Base-by-base conservation (phyloP, 2,888 invertebrate genomes). In the Chironomus tentans region DNA sequence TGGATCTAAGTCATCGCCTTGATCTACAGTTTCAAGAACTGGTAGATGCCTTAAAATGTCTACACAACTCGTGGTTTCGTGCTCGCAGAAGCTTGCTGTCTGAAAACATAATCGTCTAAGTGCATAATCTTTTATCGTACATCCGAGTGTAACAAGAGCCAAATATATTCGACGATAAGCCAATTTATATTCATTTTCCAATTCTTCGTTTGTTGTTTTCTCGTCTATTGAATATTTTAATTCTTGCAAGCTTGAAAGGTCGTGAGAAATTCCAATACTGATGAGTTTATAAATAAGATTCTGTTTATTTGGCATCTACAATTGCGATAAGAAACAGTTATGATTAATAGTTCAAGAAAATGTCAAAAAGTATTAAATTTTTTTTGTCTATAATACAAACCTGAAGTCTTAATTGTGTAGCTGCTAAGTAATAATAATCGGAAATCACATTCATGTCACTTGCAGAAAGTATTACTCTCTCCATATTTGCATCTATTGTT, bases 221-320 rank as follows among this genome's bases (percentile, higher is more conserved):
- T 21, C 18, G 47, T 71, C 48, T 24, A 24, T 65, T 24, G 28
- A 7, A 22, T 74, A 74, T 47, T 74, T 74, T 15, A 74, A n/a
- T 74, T 68, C 6, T 74, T 74, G 68, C 2, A 74, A 22, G 18
- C 18, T 47, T 7, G 74, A 74, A 28, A 74, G 38, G 48, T 74
- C 74, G n/a, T 74, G 74, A 5, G 74, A 74, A 6, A 74, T 13
- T 68, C 74, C 74, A 74, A 74, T 68, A 74, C 74, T 74, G 47
- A 68, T 21, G 10, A 74, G 68, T 22, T 74, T 68, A 38, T 68
- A 15, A 6, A 74, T 24, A 38, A 74, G 18, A 15, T 15, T 62
- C 21, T 74, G 48, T 18, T 21, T 47, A 15, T 22, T 47, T 47
- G 74, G 68, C 74, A 68, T 74, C 74, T 74, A 48, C 1, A 74